Percentiles rank a stretch among this genome's conserved stretches.
Evolutionary conservation across 1,140 invertebrate genomes (phyloP).

Genomic region (Lepidotrigona ventralis): DNA sequence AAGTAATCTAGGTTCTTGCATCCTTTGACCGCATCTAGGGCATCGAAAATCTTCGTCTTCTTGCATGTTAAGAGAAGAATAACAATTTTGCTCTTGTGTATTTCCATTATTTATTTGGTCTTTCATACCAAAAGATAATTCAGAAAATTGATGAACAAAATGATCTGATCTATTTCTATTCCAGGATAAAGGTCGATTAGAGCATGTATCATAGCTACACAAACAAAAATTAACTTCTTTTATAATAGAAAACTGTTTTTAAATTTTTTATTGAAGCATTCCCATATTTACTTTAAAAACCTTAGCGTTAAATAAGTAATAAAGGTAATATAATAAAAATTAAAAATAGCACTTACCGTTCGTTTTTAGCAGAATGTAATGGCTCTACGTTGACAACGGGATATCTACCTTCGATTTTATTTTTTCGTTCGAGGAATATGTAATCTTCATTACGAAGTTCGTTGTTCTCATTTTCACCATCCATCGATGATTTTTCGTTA

Average conservation of each 20-base stretch:
- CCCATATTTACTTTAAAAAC: neutral
- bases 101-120: neutral
- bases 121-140: conserved; percentile 9
- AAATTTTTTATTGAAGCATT: neutral
- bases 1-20: conserved; percentile 75
- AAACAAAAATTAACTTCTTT: neutral
- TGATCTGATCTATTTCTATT: conserved; percentile 16
- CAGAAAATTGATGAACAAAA: conserved; percentile 15
- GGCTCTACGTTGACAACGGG: conserved; percentile 14
- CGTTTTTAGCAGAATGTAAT: neutral
- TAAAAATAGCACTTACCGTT: conserved; percentile 21
- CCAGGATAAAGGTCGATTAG: neutral
- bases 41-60: conserved; percentile 69
- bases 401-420: conserved; percentile 30
- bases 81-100: conserved; percentile 1
- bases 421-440: conserved; percentile 38
- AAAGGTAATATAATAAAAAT: neutral
- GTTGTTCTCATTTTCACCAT: conserved; percentile 27
- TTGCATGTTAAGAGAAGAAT: neutral
- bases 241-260: neutral
- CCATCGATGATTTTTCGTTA: conserved; percentile 18
- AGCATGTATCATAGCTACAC: conserved; percentile 14
- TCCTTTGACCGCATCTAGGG: conserved; percentile 71
- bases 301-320: neutral
- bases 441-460: conserved; percentile 31